Conservation (phyloP, 2,888 invertebrate species). For the Sclerodermus sp. region DNA sequence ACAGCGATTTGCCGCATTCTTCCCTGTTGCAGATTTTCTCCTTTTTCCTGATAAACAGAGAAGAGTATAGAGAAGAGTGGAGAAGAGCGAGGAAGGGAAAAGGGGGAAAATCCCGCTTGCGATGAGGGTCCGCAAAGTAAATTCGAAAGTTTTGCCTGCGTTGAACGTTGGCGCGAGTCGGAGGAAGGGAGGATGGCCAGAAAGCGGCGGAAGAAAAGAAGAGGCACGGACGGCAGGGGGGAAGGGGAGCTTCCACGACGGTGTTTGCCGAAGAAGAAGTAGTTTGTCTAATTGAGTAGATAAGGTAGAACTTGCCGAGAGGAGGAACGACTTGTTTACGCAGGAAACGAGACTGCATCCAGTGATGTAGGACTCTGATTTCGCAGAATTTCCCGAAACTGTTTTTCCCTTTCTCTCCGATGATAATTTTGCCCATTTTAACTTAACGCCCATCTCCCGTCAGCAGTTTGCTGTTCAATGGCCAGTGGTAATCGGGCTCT, state of each 20-base stretch:
- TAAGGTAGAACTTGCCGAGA: slow-evolving; percentile 32
- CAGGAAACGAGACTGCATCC: slow-evolving; percentile 18
- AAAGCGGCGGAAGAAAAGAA: slow-evolving; percentile 1
- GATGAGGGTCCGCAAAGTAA: slow-evolving; percentile 25
- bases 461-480: not conserved
- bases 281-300: slow-evolving; percentile 43
- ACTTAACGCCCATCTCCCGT: not conserved
- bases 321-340: slow-evolving; percentile 38
- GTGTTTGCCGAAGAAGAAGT: slow-evolving; percentile 31
- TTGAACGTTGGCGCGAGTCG: not conserved
- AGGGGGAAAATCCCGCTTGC: slow-evolving; percentile 6
- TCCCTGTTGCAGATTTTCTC: slow-evolving; percentile 8
- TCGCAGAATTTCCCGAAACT: too few relatives aligned
- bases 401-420: too few relatives aligned
- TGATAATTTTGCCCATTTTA: too few relatives aligned
- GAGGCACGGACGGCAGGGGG: slow-evolving; percentile 1
- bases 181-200: not conserved
- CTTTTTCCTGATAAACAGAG: slow-evolving; percentile 23
- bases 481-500: too few relatives aligned
- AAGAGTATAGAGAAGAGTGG: slow-evolving; percentile 7
- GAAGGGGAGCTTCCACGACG: slow-evolving; percentile 13
- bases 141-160: slow-evolving; percentile 31
- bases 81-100: not conserved
- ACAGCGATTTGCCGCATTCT: slow-evolving; percentile 14
- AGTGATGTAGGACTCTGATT: too few relatives aligned